Evolutionary conservation across 2,888 invertebrate genomes (phyloP).

Genomic region (Biston betularia): DNA sequence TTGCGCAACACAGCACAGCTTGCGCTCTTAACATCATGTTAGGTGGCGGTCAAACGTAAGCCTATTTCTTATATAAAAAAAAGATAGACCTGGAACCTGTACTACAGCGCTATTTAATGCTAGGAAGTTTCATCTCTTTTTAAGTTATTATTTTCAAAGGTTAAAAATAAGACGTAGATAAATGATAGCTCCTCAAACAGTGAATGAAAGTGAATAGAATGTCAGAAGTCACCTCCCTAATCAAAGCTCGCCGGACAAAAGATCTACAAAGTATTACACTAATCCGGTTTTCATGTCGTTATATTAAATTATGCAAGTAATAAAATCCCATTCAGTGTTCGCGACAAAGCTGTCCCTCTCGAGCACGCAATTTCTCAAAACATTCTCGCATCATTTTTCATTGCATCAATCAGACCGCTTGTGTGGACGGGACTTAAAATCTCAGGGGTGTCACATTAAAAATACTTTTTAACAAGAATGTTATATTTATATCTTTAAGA

Average conservation of each 20-base stretch:
- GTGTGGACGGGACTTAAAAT: constrained; percentile 56
- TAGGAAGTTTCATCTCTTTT: too few species aligned
- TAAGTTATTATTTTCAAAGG: background rate
- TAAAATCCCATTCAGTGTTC: constrained; percentile 74
- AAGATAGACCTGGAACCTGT: too few species aligned
- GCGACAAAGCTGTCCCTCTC: constrained; percentile 68
- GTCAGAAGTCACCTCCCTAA: constrained; percentile 70
- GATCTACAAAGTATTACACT: constrained; percentile 64
- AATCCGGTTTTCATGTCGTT: constrained; percentile 68
- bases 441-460: constrained; percentile 64
- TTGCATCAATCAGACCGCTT: constrained; percentile 82
- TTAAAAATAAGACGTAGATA: constrained; percentile 77
- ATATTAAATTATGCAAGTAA: constrained; percentile 82
- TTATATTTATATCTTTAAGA: background rate
- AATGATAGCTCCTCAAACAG: constrained; percentile 61
- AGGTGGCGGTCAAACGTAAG: too few species aligned
- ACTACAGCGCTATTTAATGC: too few species aligned
- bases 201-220: constrained; percentile 53
- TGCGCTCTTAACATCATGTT: too few species aligned
- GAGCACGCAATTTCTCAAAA: constrained; percentile 82
- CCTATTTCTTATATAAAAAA: too few species aligned
- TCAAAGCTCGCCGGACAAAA: constrained; percentile 62
- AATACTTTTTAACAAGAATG: constrained; percentile 5
- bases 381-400: constrained; percentile 85
- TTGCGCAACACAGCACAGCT: too few species aligned